phyloP scores from a whole-genome alignment of 2,888 invertebrate genomes.

The Spodoptera littoralis region DNA sequence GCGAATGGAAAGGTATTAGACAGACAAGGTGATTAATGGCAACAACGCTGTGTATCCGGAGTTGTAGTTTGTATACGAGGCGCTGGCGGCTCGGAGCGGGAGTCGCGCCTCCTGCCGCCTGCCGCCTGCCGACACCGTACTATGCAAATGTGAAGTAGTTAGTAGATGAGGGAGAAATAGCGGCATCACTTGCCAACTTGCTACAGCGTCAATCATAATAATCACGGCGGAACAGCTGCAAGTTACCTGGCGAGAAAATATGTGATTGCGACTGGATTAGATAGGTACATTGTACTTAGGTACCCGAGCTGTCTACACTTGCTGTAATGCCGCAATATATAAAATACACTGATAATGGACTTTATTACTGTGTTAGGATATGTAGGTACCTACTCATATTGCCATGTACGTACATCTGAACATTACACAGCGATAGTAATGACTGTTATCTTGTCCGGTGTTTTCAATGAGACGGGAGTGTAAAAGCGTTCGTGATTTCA shows the following conservation, averaged over 20 bases:
- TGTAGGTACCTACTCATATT: constrained; percentile 4
- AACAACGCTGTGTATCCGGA: constrained; percentile 72
- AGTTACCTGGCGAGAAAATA: constrained; percentile 59
- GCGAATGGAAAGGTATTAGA: constrained; percentile 86
- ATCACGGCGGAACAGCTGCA: constrained; percentile 71
- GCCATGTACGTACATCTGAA: constrained; percentile 14
- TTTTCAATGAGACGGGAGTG: constrained; percentile 46
- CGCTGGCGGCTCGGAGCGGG: constrained; percentile 51
- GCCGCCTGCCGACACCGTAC: constrained; percentile 64
- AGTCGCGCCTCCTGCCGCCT: constrained; percentile 66
- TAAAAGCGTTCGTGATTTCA: constrained; percentile 59
- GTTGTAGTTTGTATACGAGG: constrained; percentile 69
- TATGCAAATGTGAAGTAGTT: constrained; percentile 84
- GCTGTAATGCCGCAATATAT: constrained; percentile 16
- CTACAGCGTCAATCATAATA: constrained; percentile 79
- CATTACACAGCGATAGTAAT: constrained; percentile 16
- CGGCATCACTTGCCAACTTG: constrained; percentile 78
- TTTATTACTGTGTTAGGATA: constrained; percentile 26
- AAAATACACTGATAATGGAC: constrained; percentile 34
- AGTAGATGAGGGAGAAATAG: constrained; percentile 75
- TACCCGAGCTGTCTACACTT: constrained; percentile 21
- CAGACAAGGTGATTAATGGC: constrained; percentile 86
- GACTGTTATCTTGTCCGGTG: constrained; percentile 25
- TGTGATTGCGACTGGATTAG: constrained; percentile 31
- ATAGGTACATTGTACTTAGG: constrained; percentile 17